Percentiles rank a stretch among this genome's conserved stretches.
phyloP scores from a whole-genome alignment of 2,113 vertebrate genomes.

The Pogonocichla stellata region DNA sequence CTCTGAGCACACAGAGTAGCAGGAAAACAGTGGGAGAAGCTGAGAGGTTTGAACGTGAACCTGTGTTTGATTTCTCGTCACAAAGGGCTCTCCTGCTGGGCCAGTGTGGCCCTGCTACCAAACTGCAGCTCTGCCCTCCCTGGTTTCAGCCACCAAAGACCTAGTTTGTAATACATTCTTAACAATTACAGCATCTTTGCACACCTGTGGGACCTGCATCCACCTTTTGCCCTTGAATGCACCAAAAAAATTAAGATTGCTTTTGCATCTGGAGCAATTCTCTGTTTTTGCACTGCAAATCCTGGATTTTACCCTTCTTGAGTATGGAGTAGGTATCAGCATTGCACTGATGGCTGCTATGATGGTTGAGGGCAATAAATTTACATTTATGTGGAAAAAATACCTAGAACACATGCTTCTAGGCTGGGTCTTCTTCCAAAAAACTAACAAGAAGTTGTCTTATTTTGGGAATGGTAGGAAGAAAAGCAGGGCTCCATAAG shows the following conservation, averaged over 20 bases:
- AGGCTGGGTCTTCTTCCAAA: background rate
- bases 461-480: background rate
- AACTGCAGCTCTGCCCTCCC: background rate
- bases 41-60: accelerated
- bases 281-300: background rate
- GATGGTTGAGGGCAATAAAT: background rate
- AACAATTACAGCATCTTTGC: background rate
- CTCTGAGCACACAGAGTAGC: background rate
- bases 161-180: background rate
- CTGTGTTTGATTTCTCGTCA: background rate
- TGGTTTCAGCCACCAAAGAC: background rate
- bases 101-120: background rate
- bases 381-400: background rate
- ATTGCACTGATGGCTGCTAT: background rate
- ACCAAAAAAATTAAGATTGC: background rate
- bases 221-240: background rate
- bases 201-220: background rate
- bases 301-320: background rate
- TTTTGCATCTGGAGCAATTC: background rate
- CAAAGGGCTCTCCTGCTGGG: background rate
- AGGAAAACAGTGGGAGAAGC: background rate
- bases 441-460: background rate
- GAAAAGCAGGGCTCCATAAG: background rate
- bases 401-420: background rate
- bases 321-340: background rate